Base-by-base conservation (phyloP, 2,888 invertebrate species). In the Platynereis dumerilii region DNA sequence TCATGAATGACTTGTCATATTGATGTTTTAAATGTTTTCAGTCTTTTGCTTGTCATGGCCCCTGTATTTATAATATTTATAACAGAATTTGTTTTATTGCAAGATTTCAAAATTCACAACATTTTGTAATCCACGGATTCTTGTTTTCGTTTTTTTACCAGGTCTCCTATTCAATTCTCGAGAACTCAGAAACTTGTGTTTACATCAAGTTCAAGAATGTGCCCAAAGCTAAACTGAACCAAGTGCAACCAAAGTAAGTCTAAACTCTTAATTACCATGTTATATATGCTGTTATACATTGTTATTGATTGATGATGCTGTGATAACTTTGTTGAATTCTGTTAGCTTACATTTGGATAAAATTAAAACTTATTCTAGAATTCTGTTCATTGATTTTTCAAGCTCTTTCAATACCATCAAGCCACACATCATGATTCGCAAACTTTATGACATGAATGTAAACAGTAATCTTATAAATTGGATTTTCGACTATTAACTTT, bases 161-260 rank as follows among this genome's bases (percentile, higher is more conserved):
- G 91, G 89, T 92, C 10, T 86, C 86, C 1, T 91, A 89, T 81
- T 89, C 88, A 67, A 79, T 91, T 56, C 87, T 88, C 26, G 92
- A 93, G 83, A 93, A 93, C 84, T 87, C 90, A 1, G 89, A 89
- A 60, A 87, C 91, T 0, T 85, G 90, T 39, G 85, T 92, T 58
- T 90, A 89, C 78, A 86, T 94, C 15, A 86, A 88, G 66, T 89
- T 94, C 70, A 89, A 91, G 78, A 91, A 91, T 80, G 92, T 94
- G 2, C 91, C 92, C 0, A 84, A 89, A 0, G 83, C 86, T 22
- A 91, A 92, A 79, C 83, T 92, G 52, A 82, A 87, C 26, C 74
- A 84, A n/a, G 88, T 93, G 3, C 87, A 88, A 59, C 85, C 87
- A 2, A 88, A 87, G 82, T 81, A 68, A 56, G n/a, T n/a, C n/a